Conservation (phyloP, 2,113 vertebrate genomes). For the Atractosteus spatula region DNA sequence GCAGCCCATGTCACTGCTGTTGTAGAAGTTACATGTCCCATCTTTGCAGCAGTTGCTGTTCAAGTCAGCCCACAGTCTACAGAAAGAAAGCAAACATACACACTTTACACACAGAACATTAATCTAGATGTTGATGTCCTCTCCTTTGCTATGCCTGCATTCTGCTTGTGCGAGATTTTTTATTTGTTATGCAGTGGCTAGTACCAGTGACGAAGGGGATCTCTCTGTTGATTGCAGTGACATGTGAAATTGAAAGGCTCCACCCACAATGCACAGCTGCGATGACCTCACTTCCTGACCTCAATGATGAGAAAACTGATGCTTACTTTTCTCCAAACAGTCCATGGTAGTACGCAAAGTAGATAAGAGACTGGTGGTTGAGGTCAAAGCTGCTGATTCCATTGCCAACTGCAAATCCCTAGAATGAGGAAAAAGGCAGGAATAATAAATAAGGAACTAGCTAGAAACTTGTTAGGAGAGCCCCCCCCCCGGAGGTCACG, state of each 20-base stretch:
- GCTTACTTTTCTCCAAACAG: constrained; percentile 71
- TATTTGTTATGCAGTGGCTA: no score
- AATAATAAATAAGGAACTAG: no score
- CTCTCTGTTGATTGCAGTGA: no score
- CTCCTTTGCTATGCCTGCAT: no score
- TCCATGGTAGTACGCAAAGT: constrained; percentile 71
- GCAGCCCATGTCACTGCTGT: constrained; percentile 48
- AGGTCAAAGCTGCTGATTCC: constrained; percentile 60
- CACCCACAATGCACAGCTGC: no score
- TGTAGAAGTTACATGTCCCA: constrained; percentile 60
- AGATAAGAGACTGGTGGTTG: constrained; percentile 66
- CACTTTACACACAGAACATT: background rate
- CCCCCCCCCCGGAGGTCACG: background rate
- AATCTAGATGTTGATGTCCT: no score
- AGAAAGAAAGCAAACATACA: background rate
- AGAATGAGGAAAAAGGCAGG: background rate
- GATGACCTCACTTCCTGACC: background rate
- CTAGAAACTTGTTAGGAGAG: no score
- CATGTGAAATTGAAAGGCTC: no score
- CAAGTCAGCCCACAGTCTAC: constrained; percentile 66
- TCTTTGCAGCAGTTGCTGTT: constrained; percentile 62
- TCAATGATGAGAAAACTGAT: background rate
- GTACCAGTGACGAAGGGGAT: no score
- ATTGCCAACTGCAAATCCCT: constrained; percentile 74
- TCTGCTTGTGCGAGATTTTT: no score